Evolutionary conservation across 1,140 invertebrate species (phyloP).

Genomic region (Sinonovacula constricta): DNA sequence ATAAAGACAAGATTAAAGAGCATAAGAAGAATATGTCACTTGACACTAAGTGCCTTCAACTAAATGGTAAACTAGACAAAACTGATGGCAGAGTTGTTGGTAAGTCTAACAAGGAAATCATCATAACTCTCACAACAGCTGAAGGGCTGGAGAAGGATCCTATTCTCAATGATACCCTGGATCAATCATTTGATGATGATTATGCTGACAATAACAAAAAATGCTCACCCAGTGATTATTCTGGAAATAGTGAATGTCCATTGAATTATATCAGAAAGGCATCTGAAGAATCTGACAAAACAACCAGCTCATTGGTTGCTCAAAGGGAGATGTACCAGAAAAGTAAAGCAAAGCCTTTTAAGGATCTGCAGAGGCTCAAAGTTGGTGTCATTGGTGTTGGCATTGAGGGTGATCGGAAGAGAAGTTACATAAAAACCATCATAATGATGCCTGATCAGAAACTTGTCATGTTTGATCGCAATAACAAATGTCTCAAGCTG

Average conservation of each 20-base stretch:
- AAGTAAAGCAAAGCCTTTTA: constrained; percentile 45
- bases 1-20: constrained; percentile 7
- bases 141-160: constrained; percentile 23
- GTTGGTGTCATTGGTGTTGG: constrained; percentile 1
- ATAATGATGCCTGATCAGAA: constrained; percentile 17
- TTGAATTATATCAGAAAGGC: constrained; percentile 35
- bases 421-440: constrained; percentile 28
- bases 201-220: background rate
- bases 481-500: constrained; percentile 34
- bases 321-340: constrained; percentile 28
- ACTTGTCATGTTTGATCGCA: constrained; percentile 31
- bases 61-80: too few species aligned
- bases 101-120: constrained; percentile 24
- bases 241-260: background rate
- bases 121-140: constrained; percentile 31
- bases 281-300: constrained; percentile 28
- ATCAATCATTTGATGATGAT: constrained; percentile 8
- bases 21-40: constrained; percentile 17
- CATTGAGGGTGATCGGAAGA: constrained; percentile 30
- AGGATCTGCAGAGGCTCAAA: constrained; percentile 23
- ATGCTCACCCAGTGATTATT: background rate
- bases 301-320: constrained; percentile 11
- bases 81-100: background rate
- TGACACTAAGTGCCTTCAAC: too few species aligned
- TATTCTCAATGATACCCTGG: constrained; percentile 2